Conservation (phyloP, 2,888 invertebrate genomes). For the Agrypnus murinus region DNA sequence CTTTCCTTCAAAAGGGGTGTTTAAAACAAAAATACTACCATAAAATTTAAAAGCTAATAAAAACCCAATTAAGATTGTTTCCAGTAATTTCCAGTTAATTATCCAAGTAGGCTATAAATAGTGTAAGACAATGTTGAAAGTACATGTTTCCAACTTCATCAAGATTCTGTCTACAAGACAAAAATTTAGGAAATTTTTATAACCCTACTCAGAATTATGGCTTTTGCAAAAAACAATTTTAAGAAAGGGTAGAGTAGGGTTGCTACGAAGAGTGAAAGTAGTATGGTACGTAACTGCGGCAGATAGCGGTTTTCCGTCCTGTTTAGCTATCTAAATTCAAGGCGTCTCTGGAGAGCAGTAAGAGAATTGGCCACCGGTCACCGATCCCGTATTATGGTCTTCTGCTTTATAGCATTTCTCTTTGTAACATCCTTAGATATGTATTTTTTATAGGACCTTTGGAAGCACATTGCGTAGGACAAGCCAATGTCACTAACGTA, state of each 20-base stretch:
- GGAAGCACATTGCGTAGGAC: conserved; percentile 3
- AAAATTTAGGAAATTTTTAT: too few species aligned
- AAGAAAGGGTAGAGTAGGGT: not conserved
- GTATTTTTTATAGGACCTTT: conserved; percentile 22
- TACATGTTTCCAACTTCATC: too few species aligned
- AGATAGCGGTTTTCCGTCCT: conserved; percentile 22
- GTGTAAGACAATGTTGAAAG: too few species aligned
- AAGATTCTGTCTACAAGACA: too few species aligned
- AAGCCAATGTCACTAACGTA: not conserved
- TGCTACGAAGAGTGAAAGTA: conserved; percentile 10
- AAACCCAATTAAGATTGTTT: too few species aligned
- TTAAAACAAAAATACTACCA: too few species aligned
- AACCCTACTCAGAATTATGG: too few species aligned
- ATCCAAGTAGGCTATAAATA: too few species aligned
- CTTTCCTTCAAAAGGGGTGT: too few species aligned
- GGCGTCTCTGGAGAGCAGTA: conserved; percentile 23
- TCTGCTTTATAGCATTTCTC: conserved; percentile 22
- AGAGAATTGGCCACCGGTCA: conserved; percentile 32
- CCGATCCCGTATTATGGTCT: conserved; percentile 24
- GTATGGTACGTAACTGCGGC: not conserved
- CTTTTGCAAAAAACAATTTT: too few species aligned
- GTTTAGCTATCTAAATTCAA: conserved; percentile 27
- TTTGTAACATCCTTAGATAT: conserved; percentile 27
- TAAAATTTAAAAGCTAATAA: too few species aligned
- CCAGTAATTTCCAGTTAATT: too few species aligned